A percentile compares a stretch with the other conserved stretches of the same genome.
Evolutionary conservation across 2,797 vertebrate genomes (phyloP).

Genomic region (Sebastes steindachneri): DNA sequence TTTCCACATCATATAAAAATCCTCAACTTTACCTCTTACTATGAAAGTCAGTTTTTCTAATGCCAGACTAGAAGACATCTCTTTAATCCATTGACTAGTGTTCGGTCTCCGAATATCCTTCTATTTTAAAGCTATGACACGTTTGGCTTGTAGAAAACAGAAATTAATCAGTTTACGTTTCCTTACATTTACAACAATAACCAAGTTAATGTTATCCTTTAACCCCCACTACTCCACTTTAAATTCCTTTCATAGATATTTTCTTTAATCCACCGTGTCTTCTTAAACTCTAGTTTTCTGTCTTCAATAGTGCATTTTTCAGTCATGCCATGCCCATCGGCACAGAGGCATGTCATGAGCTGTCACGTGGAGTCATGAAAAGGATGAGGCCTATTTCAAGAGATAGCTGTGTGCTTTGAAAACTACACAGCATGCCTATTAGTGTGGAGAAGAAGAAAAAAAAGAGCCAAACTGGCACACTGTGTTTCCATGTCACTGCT

Average conservation of each 20-base stretch:
- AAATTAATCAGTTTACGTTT: no score
- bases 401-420: conserved; percentile 35
- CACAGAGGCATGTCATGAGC: conserved; percentile 33
- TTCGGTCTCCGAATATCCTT: no score
- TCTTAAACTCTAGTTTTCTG: not conserved
- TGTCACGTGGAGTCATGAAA: conserved; percentile 66
- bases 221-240: not conserved
- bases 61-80: no score
- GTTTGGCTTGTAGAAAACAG: no score
- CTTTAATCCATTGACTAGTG: no score
- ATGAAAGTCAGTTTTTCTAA: no score
- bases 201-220: not conserved
- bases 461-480: conserved; percentile 31
- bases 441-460: conserved; percentile 47
- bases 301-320: not conserved
- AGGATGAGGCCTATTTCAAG: conserved; percentile 58
- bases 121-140: no score
- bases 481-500: conserved; percentile 67
- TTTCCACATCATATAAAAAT: no score
- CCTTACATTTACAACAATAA: not conserved
- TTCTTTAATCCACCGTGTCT: no score
- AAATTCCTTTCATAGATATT: not conserved
- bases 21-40: no score
- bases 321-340: conserved; percentile 25
- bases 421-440: conserved; percentile 53